These are phyloP conservation scores for Gortyna flavago DNA, from an alignment of 2,888 invertebrate species.

Conservation along the genomic window DNA sequence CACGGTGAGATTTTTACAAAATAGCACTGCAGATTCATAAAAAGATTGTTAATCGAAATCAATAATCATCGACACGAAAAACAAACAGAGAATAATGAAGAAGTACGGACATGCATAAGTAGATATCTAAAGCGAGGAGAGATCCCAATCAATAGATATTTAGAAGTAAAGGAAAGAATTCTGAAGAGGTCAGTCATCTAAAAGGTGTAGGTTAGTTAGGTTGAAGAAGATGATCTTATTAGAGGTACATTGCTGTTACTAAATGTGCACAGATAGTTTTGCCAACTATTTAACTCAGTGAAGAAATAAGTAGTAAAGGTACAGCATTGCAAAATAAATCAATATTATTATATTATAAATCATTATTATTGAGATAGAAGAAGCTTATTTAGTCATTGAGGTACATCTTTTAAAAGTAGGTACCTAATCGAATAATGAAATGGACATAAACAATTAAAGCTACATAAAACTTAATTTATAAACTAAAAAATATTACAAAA, in stretches of 20 bases:
- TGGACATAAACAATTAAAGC: not conserved
- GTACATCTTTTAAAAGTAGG: too few species aligned
- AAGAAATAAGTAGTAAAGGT: not conserved
- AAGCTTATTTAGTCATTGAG: too few species aligned
- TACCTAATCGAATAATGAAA: constrained; percentile 10
- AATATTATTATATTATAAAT: too few species aligned
- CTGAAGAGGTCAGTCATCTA: not conserved
- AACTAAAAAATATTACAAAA: constrained; percentile 14
- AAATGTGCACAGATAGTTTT: not conserved
- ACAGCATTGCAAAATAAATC: too few species aligned
- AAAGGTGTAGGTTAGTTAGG: not conserved
- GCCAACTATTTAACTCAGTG: not conserved
- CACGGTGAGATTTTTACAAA: not conserved
- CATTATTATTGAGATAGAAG: too few species aligned
- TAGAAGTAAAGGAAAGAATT: not conserved
- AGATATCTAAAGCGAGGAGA: not conserved
- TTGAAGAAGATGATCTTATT: not conserved
- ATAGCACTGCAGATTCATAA: not conserved
- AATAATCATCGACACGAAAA: not conserved
- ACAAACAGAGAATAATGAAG: not conserved
- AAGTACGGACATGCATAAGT: not conserved
- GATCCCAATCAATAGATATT: not conserved
- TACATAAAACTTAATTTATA: not conserved
- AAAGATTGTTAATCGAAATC: not conserved
- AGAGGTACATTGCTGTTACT: not conserved